Evolutionary conservation across 1,140 invertebrate genomes (phyloP).

Genomic region (Cyrtorhinus lividipennis): DNA sequence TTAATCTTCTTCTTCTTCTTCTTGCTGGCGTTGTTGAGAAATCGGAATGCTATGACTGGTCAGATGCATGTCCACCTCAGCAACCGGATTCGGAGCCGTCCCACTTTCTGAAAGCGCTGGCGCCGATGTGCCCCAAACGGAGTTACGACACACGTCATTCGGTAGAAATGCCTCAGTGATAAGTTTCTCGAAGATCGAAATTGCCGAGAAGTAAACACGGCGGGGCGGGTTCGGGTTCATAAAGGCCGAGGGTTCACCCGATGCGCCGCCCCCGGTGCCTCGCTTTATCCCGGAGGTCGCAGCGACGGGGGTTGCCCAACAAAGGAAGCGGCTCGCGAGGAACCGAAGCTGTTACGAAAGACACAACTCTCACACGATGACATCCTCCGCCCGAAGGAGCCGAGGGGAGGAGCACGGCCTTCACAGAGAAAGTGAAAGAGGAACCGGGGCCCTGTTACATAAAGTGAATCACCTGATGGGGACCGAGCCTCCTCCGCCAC

Average conservation of each 20-base stretch:
- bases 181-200: not conserved
- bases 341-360: not conserved
- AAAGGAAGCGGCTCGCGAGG: not conserved
- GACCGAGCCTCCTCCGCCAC: too few species aligned
- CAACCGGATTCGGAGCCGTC: too few species aligned
- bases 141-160: too few species aligned
- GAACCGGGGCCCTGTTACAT: not conserved
- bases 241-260: not conserved
- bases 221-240: not conserved
- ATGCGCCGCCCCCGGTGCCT: too few species aligned
- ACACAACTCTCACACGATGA: slow-evolving; percentile 1
- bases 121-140: too few species aligned
- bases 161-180: not conserved
- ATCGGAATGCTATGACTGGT: too few species aligned
- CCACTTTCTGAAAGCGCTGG: too few species aligned
- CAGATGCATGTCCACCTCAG: too few species aligned
- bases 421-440: not conserved
- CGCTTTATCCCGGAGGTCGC: too few species aligned
- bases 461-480: not conserved
- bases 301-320: not conserved
- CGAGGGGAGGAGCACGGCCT: not conserved
- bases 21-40: too few species aligned
- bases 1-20: too few species aligned
- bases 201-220: not conserved
- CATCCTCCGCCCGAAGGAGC: not conserved